Evolutionary conservation across 2,888 invertebrate species (phyloP), one percentile per base, ranked within the genome.

Genomic region (Spisula subtruncata): DNA sequence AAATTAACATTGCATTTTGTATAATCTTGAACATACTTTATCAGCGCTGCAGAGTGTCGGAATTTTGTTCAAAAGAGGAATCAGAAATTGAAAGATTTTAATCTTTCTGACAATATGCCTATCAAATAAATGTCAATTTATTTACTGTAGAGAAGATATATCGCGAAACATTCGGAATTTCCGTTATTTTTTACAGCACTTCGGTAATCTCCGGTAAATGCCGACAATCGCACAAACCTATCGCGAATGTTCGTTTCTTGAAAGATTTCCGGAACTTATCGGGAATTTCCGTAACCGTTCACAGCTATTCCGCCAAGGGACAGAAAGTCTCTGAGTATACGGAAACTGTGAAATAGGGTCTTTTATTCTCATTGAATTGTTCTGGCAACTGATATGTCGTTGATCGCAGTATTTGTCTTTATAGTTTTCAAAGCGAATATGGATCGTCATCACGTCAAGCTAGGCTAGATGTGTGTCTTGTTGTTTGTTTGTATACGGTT

Each of bases 31-130:
- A 16, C 29, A 75, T 18, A 35, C 35, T 29, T 75, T 35, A 35
- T 75, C 75, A 32, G 75, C 35, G 25, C 25, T 25, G 60, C 60
- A 66, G 60, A 66, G 60, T 6, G 60, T n/a, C 60, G 60, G n/a
- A 66, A n/a, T 25, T 66, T 66, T 66, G 25, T 25, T 66, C 60
- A 66, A 66, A 25, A 66, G 60, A 66, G 25, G 60, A 25, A 66
- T 25, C 60, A 25, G n/a, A 25, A 25, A 66, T 0, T 25, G 0
- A 18, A 25, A 66, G 10, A 12, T 10, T 25, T 25, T 25, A 66
- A 66, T 66, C 60, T 66, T n/a, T n/a, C 25, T 66, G 60, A 66
- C 60, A 66, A 66, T 75, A 75, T 35, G 75, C 16, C 35, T 35
- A 25, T 75, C 35, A 16, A 18, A 18, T 75, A 35, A 12, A 14